Base-by-base conservation (phyloP, 2,888 invertebrate species). In the Agonopterix alstromeriana region DNA sequence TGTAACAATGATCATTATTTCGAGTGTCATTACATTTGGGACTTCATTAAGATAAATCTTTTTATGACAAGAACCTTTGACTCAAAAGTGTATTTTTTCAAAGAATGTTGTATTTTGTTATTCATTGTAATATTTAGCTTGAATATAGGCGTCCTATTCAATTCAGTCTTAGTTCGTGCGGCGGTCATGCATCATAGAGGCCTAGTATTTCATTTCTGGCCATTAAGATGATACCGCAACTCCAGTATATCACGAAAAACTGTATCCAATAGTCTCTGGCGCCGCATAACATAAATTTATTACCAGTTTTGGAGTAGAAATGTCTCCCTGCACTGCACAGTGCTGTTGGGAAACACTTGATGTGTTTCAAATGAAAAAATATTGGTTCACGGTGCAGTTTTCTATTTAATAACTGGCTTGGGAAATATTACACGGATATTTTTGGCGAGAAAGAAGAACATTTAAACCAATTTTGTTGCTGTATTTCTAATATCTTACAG, bases 221-320 rank as follows among this genome's bases (percentile, higher is more conserved):
- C 63, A 63, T 71, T 71, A 70, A 70, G 65, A 67, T 63, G 67
- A 68, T 61, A 61, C 53, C 56, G 58, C 61, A 67, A 60, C 61
- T 60, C 61, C 65, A 65, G 55, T 67, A 65, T 62, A 65, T 69
- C 62, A 65, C 65, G 61, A 67, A 70, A 68, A 70, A 70, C 65
- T 63, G 59, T 63, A 56, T 67, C 65, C 66, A 65, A 65, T 68
- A 67, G 63, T 65, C 65, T 56, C 56, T 54, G 60, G 58, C 53
- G 57, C 51, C 51, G 58, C 56, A 57, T 60, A 62, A 60, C 56
- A 51, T 46, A 50, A 63, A 67, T 67, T 65, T 67, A 65, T 64
- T 53, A 55, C 57, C 53, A 49, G 52, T 55, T 58, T 56, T 59
- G 61, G 56, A 59, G 57, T 49, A 52, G 55, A 49, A 57, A 57